A percentile compares a stretch with the other conserved stretches of the same genome.
phyloP scores from a whole-genome alignment of 2,113 vertebrate species.

The Thermophis baileyi region DNA sequence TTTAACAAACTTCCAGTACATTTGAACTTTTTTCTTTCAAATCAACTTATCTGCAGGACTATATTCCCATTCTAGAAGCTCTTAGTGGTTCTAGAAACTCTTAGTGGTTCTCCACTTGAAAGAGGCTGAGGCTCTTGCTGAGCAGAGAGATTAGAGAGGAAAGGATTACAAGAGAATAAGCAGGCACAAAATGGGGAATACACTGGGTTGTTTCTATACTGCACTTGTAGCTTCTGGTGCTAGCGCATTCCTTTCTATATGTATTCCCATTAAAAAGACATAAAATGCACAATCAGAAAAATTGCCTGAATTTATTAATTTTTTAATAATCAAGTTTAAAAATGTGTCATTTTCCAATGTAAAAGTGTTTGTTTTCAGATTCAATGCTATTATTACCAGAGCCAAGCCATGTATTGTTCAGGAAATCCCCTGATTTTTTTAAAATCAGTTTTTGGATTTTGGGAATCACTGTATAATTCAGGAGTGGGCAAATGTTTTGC shows the following conservation, averaged over 20 bases:
- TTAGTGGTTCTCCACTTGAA: neutral
- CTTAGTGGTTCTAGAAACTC: neutral
- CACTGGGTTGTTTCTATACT: neutral
- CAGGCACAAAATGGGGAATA: too few relatives aligned
- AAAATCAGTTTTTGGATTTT: neutral
- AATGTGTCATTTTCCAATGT: neutral
- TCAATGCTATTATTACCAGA: neutral
- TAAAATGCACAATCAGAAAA: neutral
- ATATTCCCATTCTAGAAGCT: neutral
- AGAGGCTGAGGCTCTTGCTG: neutral
- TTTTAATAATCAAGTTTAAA: neutral
- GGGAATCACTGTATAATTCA: neutral
- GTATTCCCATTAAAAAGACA: neutral
- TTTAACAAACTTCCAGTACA: neutral
- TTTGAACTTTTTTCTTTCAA: neutral
- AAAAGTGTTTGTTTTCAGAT: neutral
- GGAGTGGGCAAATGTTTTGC: neutral
- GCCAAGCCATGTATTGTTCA: too few relatives aligned
- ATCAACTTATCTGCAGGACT: neutral
- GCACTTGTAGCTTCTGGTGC: neutral
- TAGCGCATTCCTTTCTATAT: neutral
- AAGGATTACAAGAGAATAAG: neutral
- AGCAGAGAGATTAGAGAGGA: neutral
- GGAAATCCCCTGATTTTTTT: neutral
- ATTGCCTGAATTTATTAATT: neutral